These are phyloP conservation scores for Mimas tiliae DNA, from an alignment of 2,888 invertebrate species.

Conservation along the genomic window DNA sequence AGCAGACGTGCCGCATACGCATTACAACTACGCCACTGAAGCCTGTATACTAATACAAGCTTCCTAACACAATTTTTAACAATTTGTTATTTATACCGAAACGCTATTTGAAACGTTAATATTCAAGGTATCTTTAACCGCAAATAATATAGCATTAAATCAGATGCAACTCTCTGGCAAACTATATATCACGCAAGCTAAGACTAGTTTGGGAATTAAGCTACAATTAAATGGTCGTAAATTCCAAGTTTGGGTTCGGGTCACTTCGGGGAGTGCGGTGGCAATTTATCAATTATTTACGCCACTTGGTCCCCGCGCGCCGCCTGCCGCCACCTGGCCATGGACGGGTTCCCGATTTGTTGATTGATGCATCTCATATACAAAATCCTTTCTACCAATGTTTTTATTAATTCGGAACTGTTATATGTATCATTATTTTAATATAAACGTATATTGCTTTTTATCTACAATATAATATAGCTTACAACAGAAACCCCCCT, in stretches of 20 bases:
- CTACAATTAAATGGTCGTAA: conserved; percentile 83
- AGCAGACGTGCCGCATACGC: too few species aligned
- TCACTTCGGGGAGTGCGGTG: conserved; percentile 77
- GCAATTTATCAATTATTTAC: conserved; percentile 86
- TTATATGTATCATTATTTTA: not conserved
- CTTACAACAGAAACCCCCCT: too few species aligned
- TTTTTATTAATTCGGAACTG: not conserved
- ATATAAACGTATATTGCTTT: not conserved
- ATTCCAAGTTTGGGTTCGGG: conserved; percentile 74
- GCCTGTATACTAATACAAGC: too few species aligned
- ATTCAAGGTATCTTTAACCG: not conserved
- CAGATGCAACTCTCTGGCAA: conserved; percentile 33
- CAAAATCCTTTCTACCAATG: conserved; percentile 27
- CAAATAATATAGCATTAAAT: conserved; percentile 20
- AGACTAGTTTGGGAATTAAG: conserved; percentile 80
- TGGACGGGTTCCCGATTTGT: conserved; percentile 51
- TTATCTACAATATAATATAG: too few species aligned
- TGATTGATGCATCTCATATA: conserved; percentile 50
- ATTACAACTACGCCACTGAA: too few species aligned
- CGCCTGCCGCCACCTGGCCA: conserved; percentile 62
- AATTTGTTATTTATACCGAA: too few species aligned
- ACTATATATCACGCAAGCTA: conserved; percentile 73
- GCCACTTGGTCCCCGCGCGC: conserved; percentile 70
- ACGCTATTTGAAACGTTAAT: too few species aligned
- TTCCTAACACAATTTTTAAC: too few species aligned